Evolutionary conservation across 2,888 invertebrate genomes (phyloP).

Genomic region (Heliconius ismenius): DNA sequence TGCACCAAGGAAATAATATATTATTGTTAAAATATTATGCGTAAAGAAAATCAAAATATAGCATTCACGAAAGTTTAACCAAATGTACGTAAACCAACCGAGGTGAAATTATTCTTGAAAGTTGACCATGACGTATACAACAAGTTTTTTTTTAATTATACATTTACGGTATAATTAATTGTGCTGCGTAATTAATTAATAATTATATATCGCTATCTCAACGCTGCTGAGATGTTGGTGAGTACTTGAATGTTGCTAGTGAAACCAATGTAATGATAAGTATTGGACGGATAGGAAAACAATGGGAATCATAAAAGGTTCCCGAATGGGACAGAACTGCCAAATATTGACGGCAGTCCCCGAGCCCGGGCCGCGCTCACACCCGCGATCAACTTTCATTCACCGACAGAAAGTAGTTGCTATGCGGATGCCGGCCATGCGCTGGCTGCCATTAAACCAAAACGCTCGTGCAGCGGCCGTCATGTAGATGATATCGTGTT

Average conservation of each 20-base stretch:
- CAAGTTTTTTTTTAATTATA: conserved; percentile 15
- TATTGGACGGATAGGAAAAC: conserved; percentile 36
- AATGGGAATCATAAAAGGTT: conserved; percentile 33
- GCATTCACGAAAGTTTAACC: background rate
- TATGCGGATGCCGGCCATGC: conserved; percentile 77
- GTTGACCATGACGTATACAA: conserved; percentile 9
- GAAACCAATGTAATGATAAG: conserved; percentile 5
- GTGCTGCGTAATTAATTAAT: background rate
- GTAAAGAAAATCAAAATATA: background rate
- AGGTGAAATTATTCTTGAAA: conserved; percentile 23
- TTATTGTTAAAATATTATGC: background rate
- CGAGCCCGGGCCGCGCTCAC: conserved; percentile 60
- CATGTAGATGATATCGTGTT: conserved; percentile 78
- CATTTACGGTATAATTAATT: conserved; percentile 1
- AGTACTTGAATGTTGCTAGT: background rate
- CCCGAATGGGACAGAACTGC: conserved; percentile 41
- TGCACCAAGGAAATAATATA: background rate
- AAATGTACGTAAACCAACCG: conserved; percentile 1
- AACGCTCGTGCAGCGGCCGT: conserved; percentile 70
- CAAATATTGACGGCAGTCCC: conserved; percentile 53
- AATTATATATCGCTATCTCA: background rate
- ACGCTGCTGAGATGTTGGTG: background rate
- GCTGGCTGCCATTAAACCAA: conserved; percentile 70
- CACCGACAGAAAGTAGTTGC: conserved; percentile 77
- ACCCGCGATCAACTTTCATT: conserved; percentile 78